Conservation (phyloP, 2,888 invertebrate genomes). For the Oeneis ivallda region DNA sequence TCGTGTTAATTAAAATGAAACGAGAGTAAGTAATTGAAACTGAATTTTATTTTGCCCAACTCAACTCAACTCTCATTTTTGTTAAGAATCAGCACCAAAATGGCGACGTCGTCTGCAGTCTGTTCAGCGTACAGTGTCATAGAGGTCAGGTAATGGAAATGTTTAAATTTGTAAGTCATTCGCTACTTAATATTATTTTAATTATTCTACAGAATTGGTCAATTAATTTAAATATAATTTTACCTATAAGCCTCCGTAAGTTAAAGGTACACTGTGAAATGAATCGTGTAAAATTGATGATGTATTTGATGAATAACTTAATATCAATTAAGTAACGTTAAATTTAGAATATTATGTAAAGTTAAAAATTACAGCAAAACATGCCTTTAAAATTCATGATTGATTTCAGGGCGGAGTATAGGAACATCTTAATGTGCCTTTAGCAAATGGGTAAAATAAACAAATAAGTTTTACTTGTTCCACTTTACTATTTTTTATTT, state of each 20-base stretch:
- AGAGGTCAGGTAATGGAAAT: slow-evolving; percentile 22
- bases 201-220: slow-evolving; percentile 35
- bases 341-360: slow-evolving; percentile 1
- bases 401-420: slow-evolving; percentile 33
- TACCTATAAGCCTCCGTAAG: slow-evolving; percentile 17
- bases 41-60: too few species aligned
- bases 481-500: not conserved
- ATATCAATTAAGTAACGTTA: not conserved
- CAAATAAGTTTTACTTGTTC: not conserved
- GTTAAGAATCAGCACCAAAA: too few species aligned
- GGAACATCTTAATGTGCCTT: slow-evolving; percentile 34
- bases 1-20: too few species aligned
- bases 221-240: slow-evolving; percentile 25
- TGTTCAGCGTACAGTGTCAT: too few species aligned
- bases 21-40: too few species aligned
- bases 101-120: too few species aligned
- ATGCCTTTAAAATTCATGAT: slow-evolving; percentile 11
- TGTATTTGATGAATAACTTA: not conserved
- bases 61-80: too few species aligned
- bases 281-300: slow-evolving; percentile 4
- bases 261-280: slow-evolving; percentile 26
- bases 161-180: slow-evolving; percentile 29
- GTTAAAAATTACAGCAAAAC: slow-evolving; percentile 11
- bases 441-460: slow-evolving; percentile 11
- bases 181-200: slow-evolving; percentile 32